Evolutionary conservation across 2,888 invertebrate genomes (phyloP).

Genomic region (Brachynemurus nebulosus): DNA sequence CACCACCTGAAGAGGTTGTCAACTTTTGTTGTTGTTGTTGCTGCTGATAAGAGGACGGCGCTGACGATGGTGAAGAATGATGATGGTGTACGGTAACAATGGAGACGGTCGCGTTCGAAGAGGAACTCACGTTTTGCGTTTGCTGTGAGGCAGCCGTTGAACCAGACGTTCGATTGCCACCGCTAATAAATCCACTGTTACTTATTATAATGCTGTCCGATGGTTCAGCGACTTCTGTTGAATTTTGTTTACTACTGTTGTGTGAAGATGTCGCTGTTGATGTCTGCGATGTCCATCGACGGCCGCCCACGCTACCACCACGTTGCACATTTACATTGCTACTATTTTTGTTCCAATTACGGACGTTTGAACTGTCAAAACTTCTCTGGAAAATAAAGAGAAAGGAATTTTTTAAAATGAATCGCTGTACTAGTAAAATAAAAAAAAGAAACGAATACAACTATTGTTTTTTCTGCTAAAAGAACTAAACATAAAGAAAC

Average conservation of each 20-base stretch:
- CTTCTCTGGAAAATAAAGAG: constrained; percentile 3
- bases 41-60: neutral
- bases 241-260: neutral
- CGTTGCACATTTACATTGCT: no score
- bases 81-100: neutral
- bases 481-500: no score
- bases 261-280: neutral
- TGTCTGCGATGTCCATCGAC: constrained; percentile 2
- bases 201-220: neutral
- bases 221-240: neutral
- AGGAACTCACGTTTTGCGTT: no score
- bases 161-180: no score
- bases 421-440: no score
- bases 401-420: no score
- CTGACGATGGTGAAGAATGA: constrained; percentile 1
- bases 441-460: no score
- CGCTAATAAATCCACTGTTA: no score
- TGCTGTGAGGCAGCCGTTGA: no score
- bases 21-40: neutral
- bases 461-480: no score
- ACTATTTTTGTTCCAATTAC: no score
- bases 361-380: neutral
- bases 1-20: neutral
- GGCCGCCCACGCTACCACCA: no score
- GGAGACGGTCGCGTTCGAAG: neutral